Base-by-base conservation (phyloP, 2,797 vertebrate genomes). In the Melanogrammus aeglefinus region DNA sequence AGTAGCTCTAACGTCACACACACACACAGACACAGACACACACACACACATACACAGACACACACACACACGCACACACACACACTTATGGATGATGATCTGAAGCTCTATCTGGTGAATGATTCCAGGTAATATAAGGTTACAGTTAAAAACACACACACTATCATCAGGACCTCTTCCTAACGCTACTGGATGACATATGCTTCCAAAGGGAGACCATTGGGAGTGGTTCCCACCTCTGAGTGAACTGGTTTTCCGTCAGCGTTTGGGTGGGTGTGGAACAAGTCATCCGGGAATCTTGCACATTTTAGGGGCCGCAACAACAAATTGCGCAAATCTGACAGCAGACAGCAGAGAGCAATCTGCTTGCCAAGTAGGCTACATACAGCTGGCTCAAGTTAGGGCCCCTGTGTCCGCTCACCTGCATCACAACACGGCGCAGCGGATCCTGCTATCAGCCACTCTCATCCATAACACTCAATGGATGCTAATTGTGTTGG, bases 401-500 rank as follows among this genome's bases (percentile, higher is more conserved):
- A 31, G 24, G 24, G 36, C 9, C n/a, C 39, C 72, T 74, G 38
- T 47, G 74, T 77, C 33, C 72, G 77, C 74, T 33, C 66, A 75
- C 83, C 78, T 18, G 63, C 78, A 81, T 81, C 73, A 33, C 69
- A 27, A 35, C 14, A 35, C 4, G 76, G 69, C 73, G 24, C 70
- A 76, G 16, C 63, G 63, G 1, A 33, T 16, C n/a, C 33, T 27
- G 44, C 24, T 76, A 84, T 84, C 77, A 14, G 41, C 75, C 70
- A 35, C 73, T 80, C 41, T 75, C 73, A 69, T 80, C 79, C 33
- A 18, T 44, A 12, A 31, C 10, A 9, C 44, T 84, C 80, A 84
- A 86, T 84, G 78, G 81, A 78, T 75, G 69, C 75, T 86, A 66
- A 86, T 84, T 84, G 83, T 83, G 83, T 84, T 81, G 79, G 81